Evolutionary conservation across 2,888 invertebrate genomes (phyloP).

Genomic region (Stomorhina lunata): DNA sequence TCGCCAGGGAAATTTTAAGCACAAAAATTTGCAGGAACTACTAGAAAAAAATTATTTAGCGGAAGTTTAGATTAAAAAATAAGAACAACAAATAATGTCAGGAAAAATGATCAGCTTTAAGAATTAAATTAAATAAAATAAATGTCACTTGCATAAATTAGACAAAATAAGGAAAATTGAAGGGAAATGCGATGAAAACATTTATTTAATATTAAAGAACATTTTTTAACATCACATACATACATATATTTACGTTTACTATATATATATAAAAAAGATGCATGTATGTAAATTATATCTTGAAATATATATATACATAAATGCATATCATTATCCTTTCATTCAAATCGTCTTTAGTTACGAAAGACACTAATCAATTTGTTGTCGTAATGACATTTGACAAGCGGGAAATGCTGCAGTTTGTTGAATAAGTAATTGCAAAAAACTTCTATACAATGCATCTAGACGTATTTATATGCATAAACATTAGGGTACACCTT

Average conservation of each 20-base stretch:
- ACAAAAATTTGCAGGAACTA: not conserved
- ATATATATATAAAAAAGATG: too few relatives aligned
- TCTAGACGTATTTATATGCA: too few relatives aligned
- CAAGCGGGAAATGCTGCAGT: slow-evolving; percentile 53
- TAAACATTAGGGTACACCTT: too few relatives aligned
- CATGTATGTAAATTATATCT: too few relatives aligned
- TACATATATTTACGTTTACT: too few relatives aligned
- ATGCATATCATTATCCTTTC: not conserved
- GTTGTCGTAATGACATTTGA: slow-evolving; percentile 40
- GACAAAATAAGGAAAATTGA: not conserved
- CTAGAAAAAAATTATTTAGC: not conserved
- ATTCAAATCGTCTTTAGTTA: not conserved
- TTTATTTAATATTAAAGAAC: not conserved
- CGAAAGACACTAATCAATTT: slow-evolving; percentile 23
- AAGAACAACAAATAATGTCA: not conserved
- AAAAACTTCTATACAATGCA: not conserved
- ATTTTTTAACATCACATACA: too few relatives aligned
- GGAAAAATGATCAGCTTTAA: not conserved
- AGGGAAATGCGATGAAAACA: not conserved
- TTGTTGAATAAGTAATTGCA: slow-evolving; percentile 26
- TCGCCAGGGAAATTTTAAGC: not conserved
- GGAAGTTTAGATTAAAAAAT: slow-evolving; percentile 24
- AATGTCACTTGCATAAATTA: slow-evolving; percentile 46
- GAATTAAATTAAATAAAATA: slow-evolving; percentile 19
- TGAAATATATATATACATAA: not conserved